Evolutionary conservation across 2,797 vertebrate species (phyloP).

Genomic region (Hemitrygon akajei): DNA sequence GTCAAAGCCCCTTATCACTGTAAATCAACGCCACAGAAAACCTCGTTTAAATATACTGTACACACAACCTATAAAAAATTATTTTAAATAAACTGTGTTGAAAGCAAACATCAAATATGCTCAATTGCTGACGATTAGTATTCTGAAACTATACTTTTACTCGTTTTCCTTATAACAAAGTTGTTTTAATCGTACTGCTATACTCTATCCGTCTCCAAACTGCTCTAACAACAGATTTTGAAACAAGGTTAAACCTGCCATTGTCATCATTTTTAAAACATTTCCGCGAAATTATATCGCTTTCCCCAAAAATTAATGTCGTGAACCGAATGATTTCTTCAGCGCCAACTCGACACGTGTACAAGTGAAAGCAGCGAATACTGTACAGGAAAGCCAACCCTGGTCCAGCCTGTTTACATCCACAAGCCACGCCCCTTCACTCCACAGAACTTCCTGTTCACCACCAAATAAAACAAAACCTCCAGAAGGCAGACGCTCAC

Average conservation of each 20-base stretch:
- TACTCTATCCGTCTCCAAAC: not conserved
- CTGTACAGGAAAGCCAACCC: not conserved
- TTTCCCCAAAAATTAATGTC: not conserved
- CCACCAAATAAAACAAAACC: not conserved
- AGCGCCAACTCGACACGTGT: not conserved
- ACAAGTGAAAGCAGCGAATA: not conserved
- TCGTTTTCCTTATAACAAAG: not conserved
- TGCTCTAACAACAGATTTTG: not conserved
- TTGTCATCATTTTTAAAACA: not conserved
- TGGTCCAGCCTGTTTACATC: not conserved
- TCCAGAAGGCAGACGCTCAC: not conserved
- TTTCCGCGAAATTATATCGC: not conserved
- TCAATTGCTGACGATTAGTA: not conserved
- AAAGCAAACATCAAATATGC: not conserved
- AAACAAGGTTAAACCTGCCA: not conserved
- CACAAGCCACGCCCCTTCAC: slow-evolving; percentile 11
- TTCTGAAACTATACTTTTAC: not conserved
- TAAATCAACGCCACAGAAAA: not conserved
- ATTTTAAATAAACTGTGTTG: not conserved
- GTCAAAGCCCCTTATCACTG: not conserved
- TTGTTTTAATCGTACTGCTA: not conserved
- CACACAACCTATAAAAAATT: not conserved
- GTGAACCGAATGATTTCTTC: not conserved
- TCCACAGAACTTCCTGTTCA: slow-evolving; percentile 1
- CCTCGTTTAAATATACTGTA: not conserved